Evolutionary conservation across 2,888 invertebrate genomes (phyloP), one percentile per base, ranked within the genome.

Genomic region (Entomobrya proxima): DNA sequence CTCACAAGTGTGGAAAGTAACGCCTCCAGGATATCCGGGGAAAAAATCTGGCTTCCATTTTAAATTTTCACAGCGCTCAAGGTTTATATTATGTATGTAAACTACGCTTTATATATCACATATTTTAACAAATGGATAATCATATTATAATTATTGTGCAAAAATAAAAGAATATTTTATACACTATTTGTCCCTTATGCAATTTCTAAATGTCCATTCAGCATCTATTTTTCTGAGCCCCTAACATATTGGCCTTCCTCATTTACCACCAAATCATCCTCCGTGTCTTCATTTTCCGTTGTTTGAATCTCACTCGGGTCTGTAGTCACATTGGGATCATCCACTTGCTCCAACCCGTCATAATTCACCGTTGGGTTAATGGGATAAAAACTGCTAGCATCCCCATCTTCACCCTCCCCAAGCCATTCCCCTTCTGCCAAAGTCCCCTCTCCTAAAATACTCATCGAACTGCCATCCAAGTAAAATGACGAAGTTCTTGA

Each of bases 271-370:
- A 77, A 27, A 24, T 84, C 85, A 79, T 85, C 79, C 18, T 77
- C 77, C 1, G 77, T 84, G n/a, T n/a, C n/a, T 27, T 77, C 72
- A 58, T 78, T 78, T 72, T 55, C 84, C 18, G 75, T 61, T 24
- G 35, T 61, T 9, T 15, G n/a, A 6, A n/a, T 3, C 3, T 78
- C 78, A 47, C 61, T 64, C 30, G n/a, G n/a, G n/a, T 78, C 78
- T n/a, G 69, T 52, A 15, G 24, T 80, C 5, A 21, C 15, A 55
- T 35, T 72, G 3, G 6, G 24, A 21, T 35, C 61, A 24, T 72
- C 77, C 13, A 81, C 81, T 69, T 86, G 69, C 35, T 80, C 77
- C 40, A 87, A 30, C 0, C 81, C 87, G 7, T 77, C 80, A 32
- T 64, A 77, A 35, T 35, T 69, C 2, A 74, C 35, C 2, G 40